Evolutionary conservation across 2,113 vertebrate species (phyloP).

Genomic region (Glareola pratincola): DNA sequence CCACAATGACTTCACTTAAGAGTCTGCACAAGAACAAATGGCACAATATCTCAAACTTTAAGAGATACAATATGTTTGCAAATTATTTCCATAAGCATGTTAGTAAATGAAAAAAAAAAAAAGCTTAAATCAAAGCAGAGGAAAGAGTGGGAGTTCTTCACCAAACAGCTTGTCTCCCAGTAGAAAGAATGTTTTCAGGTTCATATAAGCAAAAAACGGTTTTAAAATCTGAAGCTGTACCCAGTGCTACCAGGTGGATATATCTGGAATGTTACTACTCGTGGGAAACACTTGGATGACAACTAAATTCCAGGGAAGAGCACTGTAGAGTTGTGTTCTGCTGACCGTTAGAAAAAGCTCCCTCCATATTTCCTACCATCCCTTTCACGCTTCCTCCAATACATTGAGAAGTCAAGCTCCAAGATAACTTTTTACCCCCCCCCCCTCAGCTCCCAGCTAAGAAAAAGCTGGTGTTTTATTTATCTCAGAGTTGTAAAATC

Average conservation of each 20-base stretch:
- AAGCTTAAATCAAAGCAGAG: constrained; percentile 40
- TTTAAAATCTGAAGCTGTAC: not conserved
- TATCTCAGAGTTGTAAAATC: not conserved
- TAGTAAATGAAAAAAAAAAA: not conserved
- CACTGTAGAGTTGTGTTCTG: not conserved
- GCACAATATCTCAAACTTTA: constrained; percentile 33
- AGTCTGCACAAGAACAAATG: constrained; percentile 23
- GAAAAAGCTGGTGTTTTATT: not conserved
- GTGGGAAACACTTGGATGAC: not conserved
- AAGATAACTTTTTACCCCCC: not conserved
- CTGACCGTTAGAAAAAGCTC: constrained; percentile 12
- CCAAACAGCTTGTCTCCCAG: constrained; percentile 19
- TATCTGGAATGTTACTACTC: not conserved
- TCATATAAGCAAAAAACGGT: not conserved
- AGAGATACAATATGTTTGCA: constrained; percentile 53
- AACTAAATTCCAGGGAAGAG: constrained; percentile 8
- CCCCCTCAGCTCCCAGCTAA: not conserved
- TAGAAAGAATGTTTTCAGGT: constrained; percentile 30
- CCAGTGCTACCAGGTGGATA: not conserved
- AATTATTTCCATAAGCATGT: constrained; percentile 57
- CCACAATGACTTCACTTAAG: constrained; percentile 32
- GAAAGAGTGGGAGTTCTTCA: constrained; percentile 52
- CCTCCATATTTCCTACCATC: not conserved
- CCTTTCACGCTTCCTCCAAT: not conserved
- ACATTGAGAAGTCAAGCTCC: not conserved